phyloP scores from a whole-genome alignment of 1,140 invertebrate genomes.

The Leptinotarsa undecemlineata region DNA sequence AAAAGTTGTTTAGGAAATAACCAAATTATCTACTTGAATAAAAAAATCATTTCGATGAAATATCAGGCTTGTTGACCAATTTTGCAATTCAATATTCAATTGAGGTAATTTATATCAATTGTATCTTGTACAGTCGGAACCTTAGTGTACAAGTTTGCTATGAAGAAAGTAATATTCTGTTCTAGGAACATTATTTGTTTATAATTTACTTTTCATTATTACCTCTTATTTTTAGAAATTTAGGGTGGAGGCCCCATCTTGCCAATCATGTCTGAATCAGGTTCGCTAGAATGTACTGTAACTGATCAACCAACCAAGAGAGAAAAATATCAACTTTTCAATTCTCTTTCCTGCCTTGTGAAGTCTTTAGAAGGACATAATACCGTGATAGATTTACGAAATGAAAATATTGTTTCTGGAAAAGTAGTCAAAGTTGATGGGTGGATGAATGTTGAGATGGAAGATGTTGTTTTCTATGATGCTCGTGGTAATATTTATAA shows the following conservation, averaged over 20 bases:
- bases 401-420: slow-evolving; percentile 48
- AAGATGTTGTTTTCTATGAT: slow-evolving; percentile 48
- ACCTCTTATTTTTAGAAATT: too few relatives aligned
- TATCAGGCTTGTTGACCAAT: too few relatives aligned
- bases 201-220: too few relatives aligned
- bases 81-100: too few relatives aligned
- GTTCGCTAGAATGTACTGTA: neutral
- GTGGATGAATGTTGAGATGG: slow-evolving; percentile 51
- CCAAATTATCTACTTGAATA: too few relatives aligned
- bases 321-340: slow-evolving; percentile 44
- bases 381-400: slow-evolving; percentile 49
- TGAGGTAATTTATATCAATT: too few relatives aligned
- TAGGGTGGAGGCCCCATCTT: neutral
- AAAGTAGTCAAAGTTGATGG: slow-evolving; percentile 49
- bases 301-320: slow-evolving; percentile 13
- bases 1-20: too few relatives aligned
- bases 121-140: too few relatives aligned
- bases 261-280: neutral
- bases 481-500: slow-evolving; percentile 36
- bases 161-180: too few relatives aligned
- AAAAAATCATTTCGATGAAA: too few relatives aligned
- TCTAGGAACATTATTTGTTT: too few relatives aligned
- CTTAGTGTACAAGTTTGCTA: too few relatives aligned
- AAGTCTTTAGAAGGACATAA: slow-evolving; percentile 45
- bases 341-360: slow-evolving; percentile 44